Base-by-base conservation (phyloP, 2,888 invertebrate genomes). In the Drosophila antonietae region DNA sequence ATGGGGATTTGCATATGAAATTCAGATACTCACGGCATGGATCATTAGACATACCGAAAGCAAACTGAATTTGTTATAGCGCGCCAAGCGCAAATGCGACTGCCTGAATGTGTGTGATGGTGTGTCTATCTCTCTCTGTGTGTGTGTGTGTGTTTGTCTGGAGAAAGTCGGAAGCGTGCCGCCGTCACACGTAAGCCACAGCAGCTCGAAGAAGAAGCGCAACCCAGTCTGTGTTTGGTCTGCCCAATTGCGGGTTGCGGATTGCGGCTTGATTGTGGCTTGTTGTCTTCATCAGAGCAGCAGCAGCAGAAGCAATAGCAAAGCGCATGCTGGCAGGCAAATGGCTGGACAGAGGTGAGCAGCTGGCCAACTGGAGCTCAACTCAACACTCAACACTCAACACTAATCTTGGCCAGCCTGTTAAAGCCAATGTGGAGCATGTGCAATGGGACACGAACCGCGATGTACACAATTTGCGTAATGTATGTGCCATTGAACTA, bases 121-220 rank as follows among this genome's bases (percentile, higher is more conserved):
- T 44, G 9, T 49, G 47, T 58, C 56, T 55, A 14, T 73, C 37
- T 37, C 14, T 20, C 1, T 20, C 1, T 44, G 20, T 55, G 57
- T 64, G 52, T 44, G 8, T 47, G 41, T 59, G 57, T 79, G 61
- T 74, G 46, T 71, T 67, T 73, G 69, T 70, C 73, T 76, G 86
- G 85, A 89, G 85, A 86, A 86, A 86, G 85, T 86, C 85, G 85
- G 85, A 86, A 86, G 85, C 85, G 83, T 80, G 85, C 77, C 75
- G 66, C 37, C 75, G 62, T 68, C 78, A 75, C 75, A 80, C 83
- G 80, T 83, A 83, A 80, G 83, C 80, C 76, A 76, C 81, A 86
- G 68, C 78, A 74, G 69, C 49, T n/a, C n/a, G 78, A 88, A 89
- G 88, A 87, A 73, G 59, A 59, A 59, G 59, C 59, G 80, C 89